Evolutionary conservation across 2,797 vertebrate species (phyloP).

Genomic region (Myripristis jacobus): DNA sequence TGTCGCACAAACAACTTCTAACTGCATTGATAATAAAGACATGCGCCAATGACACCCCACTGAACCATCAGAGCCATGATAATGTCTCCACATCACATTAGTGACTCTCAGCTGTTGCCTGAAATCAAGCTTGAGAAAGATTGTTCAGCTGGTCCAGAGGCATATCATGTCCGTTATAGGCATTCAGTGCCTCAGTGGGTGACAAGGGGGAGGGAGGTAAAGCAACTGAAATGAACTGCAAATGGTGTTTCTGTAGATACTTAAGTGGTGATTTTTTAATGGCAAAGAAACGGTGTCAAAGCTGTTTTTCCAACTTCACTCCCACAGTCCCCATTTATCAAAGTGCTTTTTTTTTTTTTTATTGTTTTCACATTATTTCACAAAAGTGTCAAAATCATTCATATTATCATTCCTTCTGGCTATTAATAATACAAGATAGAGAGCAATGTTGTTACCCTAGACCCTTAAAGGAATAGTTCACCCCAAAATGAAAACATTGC

Average conservation of each 20-base stretch:
- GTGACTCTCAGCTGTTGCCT: neutral
- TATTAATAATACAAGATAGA: too few species aligned
- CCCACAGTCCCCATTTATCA: neutral
- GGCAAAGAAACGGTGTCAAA: neutral
- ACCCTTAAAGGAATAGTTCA: neutral
- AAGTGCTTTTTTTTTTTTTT: neutral
- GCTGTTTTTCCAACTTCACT: neutral
- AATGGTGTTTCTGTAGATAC: too few species aligned
- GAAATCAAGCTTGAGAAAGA: neutral
- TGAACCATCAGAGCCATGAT: neutral
- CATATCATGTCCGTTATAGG: neutral
- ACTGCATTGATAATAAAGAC: neutral
- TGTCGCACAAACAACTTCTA: neutral
- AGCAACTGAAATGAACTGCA: neutral
- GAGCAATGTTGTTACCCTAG: too few species aligned
- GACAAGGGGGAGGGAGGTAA: too few species aligned
- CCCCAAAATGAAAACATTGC: too few species aligned
- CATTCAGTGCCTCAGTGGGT: neutral
- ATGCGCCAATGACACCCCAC: neutral
- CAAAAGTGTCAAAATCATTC: neutral
- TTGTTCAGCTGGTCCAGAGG: neutral
- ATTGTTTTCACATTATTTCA: neutral
- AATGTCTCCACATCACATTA: neutral
- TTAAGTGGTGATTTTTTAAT: neutral
- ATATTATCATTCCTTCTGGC: too few species aligned